Evolutionary conservation across 2,888 invertebrate species (phyloP), one percentile per base, ranked within the genome.

Genomic region (Spodoptera exigua): DNA sequence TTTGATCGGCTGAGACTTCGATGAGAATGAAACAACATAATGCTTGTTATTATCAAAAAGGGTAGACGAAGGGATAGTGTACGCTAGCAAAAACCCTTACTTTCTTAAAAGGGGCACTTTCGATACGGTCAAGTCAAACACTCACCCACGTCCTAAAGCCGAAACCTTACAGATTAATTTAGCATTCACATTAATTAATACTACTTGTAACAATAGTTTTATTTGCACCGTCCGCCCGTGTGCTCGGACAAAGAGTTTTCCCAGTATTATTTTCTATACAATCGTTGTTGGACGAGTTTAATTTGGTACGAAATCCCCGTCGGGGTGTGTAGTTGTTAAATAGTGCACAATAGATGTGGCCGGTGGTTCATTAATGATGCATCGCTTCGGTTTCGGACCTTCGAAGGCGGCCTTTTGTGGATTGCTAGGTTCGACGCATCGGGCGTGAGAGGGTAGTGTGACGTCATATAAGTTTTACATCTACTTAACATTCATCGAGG

Each of bases 281-380:
- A 85, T 88, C 87, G 86, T 81, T 69, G 68, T 72, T 72, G 52
- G 84, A 80, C 74, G 79, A 80, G 88, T 89, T 91, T 87, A 87
- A 89, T 89, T 90, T 85, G 75, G 81, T 73, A 62, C 76, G 75
- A 84, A 83, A 83, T 85, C 83, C 85, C 81, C 69, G 70, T 68
- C 70, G 78, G 80, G 81, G 78, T 74, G 85, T 86, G 84, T 86
- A 84, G 88, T 88, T 83, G 89, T 90, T 89, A 91, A 92, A 91
- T 92, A 92, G 89, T 91, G 89, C 85, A 93, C 93, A 93, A 93
- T 92, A 89, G 89, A 88, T 84, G 88, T 88, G 89, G 89, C 82
- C 84, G 81, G 84, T 73, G 61, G 74, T 68, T 84, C 89, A 92
- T 93, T 91, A 93, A 91, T 86, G 86, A 91, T 93, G 89, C 86